These are phyloP conservation scores for Lordiphosa andalusiaca DNA, from an alignment of 2,888 invertebrate species.

Conservation along the genomic window DNA sequence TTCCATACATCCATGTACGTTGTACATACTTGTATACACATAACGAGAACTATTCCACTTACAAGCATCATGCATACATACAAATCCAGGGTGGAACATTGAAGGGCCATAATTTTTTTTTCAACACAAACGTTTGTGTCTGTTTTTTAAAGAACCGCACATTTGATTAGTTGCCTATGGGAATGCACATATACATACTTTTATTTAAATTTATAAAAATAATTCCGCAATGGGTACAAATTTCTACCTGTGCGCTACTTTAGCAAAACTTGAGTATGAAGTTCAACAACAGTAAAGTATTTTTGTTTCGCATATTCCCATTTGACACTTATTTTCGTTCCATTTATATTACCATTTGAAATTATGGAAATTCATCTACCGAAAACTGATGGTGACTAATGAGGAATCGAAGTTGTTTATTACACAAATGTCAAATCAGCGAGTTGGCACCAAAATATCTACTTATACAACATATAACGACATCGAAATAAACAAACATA, in stretches of 20 bases:
- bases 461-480: slow-evolving; percentile 46
- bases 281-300: neutral
- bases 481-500: slow-evolving; percentile 61
- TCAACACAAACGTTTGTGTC: slow-evolving; percentile 3
- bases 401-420: slow-evolving; percentile 13
- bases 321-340: no score
- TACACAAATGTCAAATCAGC: slow-evolving; percentile 38
- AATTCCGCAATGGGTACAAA: slow-evolving; percentile 5
- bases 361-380: slow-evolving; percentile 10
- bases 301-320: neutral
- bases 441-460: slow-evolving; percentile 43
- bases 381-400: slow-evolving; percentile 22
- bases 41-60: slow-evolving; percentile 5
- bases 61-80: slow-evolving; percentile 26
- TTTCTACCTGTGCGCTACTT: neutral
- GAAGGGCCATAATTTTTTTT: slow-evolving; percentile 39
- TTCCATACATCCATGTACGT: slow-evolving; percentile 5
- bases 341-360: neutral
- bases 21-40: slow-evolving; percentile 6
- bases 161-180: neutral
- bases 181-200: slow-evolving; percentile 3
- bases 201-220: slow-evolving; percentile 4
- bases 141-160: neutral
- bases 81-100: slow-evolving; percentile 40
- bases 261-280: neutral